Evolutionary conservation across 2,797 vertebrate species (phyloP).

Genomic region (Sciaenops ocellatus): DNA sequence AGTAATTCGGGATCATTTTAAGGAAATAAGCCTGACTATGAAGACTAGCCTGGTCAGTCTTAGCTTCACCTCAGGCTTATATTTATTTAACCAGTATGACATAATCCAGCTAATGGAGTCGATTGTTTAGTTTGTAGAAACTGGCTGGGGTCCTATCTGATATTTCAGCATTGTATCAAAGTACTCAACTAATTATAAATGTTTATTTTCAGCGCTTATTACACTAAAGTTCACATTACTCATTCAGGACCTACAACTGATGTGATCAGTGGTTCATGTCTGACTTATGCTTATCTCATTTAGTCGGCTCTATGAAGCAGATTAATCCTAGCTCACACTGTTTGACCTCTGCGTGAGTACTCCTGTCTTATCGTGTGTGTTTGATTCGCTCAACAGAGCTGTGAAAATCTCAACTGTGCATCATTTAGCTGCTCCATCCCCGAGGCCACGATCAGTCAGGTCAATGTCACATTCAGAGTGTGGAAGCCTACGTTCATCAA

Average conservation of each 20-base stretch:
- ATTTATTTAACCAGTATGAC: too few species aligned
- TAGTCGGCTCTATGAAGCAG: too few species aligned
- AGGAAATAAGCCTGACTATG: neutral
- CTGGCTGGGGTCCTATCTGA: too few species aligned
- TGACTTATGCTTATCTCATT: too few species aligned
- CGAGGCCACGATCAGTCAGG: conserved; percentile 83
- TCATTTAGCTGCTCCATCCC: conserved; percentile 87
- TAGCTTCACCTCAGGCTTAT: neutral
- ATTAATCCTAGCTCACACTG: too few species aligned
- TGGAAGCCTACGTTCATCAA: conserved; percentile 96
- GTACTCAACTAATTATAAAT: neutral
- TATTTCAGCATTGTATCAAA: too few species aligned
- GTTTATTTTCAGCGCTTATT: neutral
- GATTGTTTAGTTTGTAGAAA: too few species aligned
- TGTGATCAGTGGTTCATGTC: neutral
- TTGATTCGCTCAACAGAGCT: conserved; percentile 84
- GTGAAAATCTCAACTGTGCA: conserved; percentile 80
- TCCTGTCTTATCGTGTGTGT: conserved; percentile 4
- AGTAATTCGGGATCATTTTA: neutral
- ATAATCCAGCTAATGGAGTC: too few species aligned
- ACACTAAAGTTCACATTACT: neutral
- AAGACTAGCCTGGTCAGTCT: too few species aligned
- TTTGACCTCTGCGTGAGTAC: neutral
- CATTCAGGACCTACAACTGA: neutral
- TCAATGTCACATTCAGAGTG: conserved; percentile 91